Evolutionary conservation across 1,140 invertebrate species (phyloP).

Genomic region (Eurosta solidaginis): DNA sequence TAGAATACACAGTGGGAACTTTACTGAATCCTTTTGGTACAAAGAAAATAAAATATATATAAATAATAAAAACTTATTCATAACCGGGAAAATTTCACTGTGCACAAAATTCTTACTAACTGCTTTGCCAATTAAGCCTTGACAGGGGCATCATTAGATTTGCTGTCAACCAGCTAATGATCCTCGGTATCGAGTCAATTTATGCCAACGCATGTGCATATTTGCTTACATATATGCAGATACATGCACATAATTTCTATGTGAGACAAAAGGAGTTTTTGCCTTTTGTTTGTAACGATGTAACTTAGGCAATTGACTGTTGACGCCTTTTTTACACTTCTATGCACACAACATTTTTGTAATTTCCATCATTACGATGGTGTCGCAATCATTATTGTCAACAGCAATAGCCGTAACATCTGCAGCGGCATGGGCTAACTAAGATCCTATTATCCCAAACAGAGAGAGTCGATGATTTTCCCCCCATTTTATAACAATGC

Average conservation of each 20-base stretch:
- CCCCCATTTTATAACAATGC: background rate
- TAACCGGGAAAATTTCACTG: background rate
- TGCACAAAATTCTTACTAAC: background rate
- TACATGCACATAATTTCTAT: background rate
- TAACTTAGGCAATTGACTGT: background rate
- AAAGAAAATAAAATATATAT: too few species aligned
- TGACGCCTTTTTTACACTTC: background rate
- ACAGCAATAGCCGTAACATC: background rate
- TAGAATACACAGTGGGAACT: background rate
- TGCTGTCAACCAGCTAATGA: background rate
- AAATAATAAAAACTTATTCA: too few species aligned
- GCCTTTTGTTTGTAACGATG: too few species aligned
- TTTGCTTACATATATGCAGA: background rate
- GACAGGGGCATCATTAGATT: conserved; percentile 29
- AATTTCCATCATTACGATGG: conserved; percentile 9
- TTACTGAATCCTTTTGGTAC: background rate
- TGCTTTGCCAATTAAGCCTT: conserved; percentile 31
- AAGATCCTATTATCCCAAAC: background rate
- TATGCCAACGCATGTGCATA: too few species aligned
- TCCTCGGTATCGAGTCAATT: background rate
- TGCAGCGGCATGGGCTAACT: background rate
- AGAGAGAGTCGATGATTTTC: background rate
- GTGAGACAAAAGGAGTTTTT: too few species aligned
- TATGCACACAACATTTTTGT: background rate
- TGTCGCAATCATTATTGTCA: conserved; percentile 18